Evolutionary conservation across 2,113 vertebrate species (phyloP).

Genomic region (Forbesichthys papilliferus): DNA sequence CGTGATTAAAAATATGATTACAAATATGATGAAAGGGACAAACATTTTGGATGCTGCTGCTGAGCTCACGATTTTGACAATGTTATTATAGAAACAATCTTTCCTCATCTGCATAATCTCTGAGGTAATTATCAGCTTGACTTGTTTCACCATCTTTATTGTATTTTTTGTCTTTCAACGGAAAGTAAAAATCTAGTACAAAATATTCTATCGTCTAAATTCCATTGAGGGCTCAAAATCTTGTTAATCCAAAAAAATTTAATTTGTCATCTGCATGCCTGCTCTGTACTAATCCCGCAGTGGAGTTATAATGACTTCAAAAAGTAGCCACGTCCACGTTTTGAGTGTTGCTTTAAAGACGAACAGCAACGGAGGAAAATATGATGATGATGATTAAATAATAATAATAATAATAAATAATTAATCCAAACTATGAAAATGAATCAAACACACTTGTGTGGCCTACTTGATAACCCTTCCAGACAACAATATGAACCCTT

Average conservation of each 20-base stretch:
- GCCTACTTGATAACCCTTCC: neutral
- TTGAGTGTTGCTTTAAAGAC: too few relatives aligned
- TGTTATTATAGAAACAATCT: slow-evolving; percentile 74
- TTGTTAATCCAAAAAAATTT: slow-evolving; percentile 77
- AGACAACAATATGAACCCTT: too few relatives aligned
- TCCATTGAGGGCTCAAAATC: slow-evolving; percentile 74
- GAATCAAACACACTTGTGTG: neutral
- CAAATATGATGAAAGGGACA: neutral
- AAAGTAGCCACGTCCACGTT: neutral
- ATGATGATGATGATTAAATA: too few relatives aligned
- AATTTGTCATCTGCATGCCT: slow-evolving; percentile 66
- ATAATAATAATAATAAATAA: too few relatives aligned
- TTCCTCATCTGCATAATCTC: slow-evolving; percentile 76
- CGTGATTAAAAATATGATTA: neutral
- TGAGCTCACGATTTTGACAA: slow-evolving; percentile 59
- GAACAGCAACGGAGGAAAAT: neutral
- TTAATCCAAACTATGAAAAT: neutral
- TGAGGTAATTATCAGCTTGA: slow-evolving; percentile 75
- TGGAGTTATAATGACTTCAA: slow-evolving; percentile 16
- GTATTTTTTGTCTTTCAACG: slow-evolving; percentile 41
- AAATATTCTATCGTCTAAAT: slow-evolving; percentile 72
- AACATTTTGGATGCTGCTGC: slow-evolving; percentile 46
- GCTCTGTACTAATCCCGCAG: slow-evolving; percentile 50
- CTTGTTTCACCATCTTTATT: slow-evolving; percentile 75
- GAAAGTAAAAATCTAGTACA: slow-evolving; percentile 60